Conservation (phyloP, 2,888 invertebrate species). For the Eilema griseolum region DNA sequence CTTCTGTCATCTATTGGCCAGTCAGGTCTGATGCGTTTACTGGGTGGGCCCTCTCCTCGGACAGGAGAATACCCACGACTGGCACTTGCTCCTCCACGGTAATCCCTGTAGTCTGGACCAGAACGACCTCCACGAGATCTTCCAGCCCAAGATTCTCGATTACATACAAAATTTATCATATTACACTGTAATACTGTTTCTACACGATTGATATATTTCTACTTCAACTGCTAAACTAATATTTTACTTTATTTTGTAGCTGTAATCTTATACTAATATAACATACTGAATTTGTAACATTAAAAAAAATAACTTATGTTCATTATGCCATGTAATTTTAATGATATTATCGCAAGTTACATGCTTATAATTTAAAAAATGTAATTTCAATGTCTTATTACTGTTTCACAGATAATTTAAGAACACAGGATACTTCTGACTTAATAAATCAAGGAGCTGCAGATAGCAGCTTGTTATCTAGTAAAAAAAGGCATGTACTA, state of each 20-base stretch:
- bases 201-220: background rate
- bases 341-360: too few species aligned
- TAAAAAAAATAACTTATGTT: background rate
- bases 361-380: too few species aligned
- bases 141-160: constrained; percentile 35
- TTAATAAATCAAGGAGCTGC: background rate
- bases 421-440: background rate
- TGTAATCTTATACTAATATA: background rate
- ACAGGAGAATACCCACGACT: constrained; percentile 92
- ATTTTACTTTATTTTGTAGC: background rate
- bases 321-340: too few species aligned
- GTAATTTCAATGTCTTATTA: too few species aligned
- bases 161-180: background rate
- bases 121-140: constrained; percentile 89
- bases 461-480: background rate
- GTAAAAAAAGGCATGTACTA: background rate
- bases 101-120: constrained; percentile 93
- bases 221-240: background rate
- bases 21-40: constrained; percentile 91
- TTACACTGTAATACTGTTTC: background rate
- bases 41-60: constrained; percentile 91
- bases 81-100: constrained; percentile 90
- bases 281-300: background rate
- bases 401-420: background rate
- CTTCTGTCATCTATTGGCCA: constrained; percentile 88